These are phyloP conservation scores for Corythornis madagascariensis DNA, from an alignment of 2,113 vertebrate genomes.

Conservation along the genomic window DNA sequence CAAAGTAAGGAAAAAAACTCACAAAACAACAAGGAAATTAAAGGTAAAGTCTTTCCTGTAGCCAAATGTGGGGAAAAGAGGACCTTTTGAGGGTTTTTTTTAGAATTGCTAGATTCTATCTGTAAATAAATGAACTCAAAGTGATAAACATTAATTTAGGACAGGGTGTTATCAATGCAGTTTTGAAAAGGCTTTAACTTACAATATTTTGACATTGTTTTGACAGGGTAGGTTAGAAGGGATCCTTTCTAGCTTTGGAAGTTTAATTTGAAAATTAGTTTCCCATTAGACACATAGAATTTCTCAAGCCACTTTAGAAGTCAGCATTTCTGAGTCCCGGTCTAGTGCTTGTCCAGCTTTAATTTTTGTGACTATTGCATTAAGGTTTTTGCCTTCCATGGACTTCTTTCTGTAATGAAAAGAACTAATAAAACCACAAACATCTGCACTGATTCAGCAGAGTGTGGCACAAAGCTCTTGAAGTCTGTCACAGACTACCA, in stretches of 20 bases:
- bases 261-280: neutral
- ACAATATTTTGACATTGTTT: neutral
- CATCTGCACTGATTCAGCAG: neutral
- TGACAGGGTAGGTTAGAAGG: neutral
- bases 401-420: neutral
- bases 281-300: neutral
- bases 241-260: neutral
- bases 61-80: neutral
- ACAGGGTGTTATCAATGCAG: neutral
- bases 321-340: neutral
- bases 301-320: neutral
- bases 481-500: neutral
- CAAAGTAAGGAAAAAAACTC: neutral
- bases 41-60: neutral
- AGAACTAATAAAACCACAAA: neutral
- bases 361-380: neutral
- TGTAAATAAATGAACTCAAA: neutral
- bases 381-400: neutral
- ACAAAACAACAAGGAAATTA: neutral
- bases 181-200: neutral
- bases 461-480: neutral
- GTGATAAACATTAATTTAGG: neutral
- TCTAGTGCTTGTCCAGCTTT: neutral
- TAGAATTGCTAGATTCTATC: neutral
- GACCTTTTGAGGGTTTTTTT: neutral